Base-by-base conservation (phyloP, 1,140 invertebrate species). In the Temnothorax curvispinosus region DNA sequence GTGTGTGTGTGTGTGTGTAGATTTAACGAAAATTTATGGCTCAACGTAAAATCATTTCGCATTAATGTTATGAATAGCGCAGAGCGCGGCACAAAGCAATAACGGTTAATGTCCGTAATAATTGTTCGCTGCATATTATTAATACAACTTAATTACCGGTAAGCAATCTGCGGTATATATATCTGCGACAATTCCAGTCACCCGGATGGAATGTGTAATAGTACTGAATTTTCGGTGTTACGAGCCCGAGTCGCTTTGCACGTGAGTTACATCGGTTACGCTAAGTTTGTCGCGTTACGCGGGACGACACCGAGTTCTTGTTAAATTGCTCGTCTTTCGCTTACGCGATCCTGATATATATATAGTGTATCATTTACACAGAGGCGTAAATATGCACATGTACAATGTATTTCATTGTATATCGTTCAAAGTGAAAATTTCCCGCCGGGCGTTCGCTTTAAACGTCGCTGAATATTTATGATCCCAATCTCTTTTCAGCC, bases 401-500 rank as follows among this genome's bases (percentile, higher is more conserved):
- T 54, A 41, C 3, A 35, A 35, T 41, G 7, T 62, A 41, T 11
- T 38, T 38, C 60, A 56, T 56, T 81, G 64, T 62, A 75, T 62
- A 84, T 75, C 41, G 32, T 47, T 84, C 80, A 74, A 84, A 84
- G 80, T 75, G 80, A 84, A 84, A 84, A 84, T 84, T 60, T 75
- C 41, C 44, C 54, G 32, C 15, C 80, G 80, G 41, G 80, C 69
- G 69, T 75, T 84, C 54, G 54, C 69, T 84, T 84, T 84, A 84
- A 84, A 74, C 41, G 56, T 60, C 69, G 27, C 80, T 84, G 80
- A 84, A 84, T 84, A 84, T 84, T 84, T 84, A 84, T 84, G 80
- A 84, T 84, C 67, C 18, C 80, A 84, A 84, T 84, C 80, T 84
- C 80, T 84, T 84, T 84, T 75, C 80, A 84, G 69, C 80, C 69